A percentile compares a stretch with the other conserved stretches of the same genome.
These are phyloP conservation scores for Otis tarda DNA, from an alignment of 2,113 vertebrate species.

Conservation along the genomic window DNA sequence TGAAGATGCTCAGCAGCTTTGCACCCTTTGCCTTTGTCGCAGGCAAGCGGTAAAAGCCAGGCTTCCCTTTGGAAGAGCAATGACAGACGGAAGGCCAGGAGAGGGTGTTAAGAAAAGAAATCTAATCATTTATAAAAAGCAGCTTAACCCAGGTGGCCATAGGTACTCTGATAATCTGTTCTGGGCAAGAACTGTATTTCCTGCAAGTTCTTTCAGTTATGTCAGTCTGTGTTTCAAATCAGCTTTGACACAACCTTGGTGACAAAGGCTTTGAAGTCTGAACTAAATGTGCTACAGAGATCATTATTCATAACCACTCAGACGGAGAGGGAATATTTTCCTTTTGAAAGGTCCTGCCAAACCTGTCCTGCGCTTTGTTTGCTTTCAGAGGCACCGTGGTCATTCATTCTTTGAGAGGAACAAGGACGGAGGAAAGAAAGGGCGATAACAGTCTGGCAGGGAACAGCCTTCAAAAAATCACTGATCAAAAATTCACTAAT, in stretches of 20 bases:
- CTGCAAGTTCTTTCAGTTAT: background rate
- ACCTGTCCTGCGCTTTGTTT: constrained; percentile 57
- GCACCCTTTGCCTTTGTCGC: background rate
- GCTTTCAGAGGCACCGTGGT: constrained; percentile 30
- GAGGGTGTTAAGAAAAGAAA: background rate
- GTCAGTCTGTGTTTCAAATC: constrained; percentile 42
- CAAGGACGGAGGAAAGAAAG: constrained; percentile 18
- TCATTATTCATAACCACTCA: constrained; percentile 56
- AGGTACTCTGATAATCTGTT: constrained; percentile 15
- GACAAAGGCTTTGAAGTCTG: constrained; percentile 52
- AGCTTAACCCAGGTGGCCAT: background rate
- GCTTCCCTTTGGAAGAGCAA: background rate
- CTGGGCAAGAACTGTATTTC: background rate
- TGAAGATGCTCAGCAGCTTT: background rate
- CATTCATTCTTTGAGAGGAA: constrained; percentile 28
- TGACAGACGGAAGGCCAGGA: background rate
- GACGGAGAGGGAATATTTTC: constrained; percentile 39
- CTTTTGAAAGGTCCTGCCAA: constrained; percentile 61
- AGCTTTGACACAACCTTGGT: constrained; percentile 36
- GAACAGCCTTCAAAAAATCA: constrained; percentile 9
- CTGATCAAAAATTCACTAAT: background rate
- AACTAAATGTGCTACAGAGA: constrained; percentile 31
- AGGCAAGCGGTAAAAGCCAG: background rate
- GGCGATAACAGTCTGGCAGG: background rate
- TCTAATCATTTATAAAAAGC: background rate